Evolutionary conservation across 2,888 invertebrate genomes (phyloP).

Genomic region (Reticulitermes lucifugus): DNA sequence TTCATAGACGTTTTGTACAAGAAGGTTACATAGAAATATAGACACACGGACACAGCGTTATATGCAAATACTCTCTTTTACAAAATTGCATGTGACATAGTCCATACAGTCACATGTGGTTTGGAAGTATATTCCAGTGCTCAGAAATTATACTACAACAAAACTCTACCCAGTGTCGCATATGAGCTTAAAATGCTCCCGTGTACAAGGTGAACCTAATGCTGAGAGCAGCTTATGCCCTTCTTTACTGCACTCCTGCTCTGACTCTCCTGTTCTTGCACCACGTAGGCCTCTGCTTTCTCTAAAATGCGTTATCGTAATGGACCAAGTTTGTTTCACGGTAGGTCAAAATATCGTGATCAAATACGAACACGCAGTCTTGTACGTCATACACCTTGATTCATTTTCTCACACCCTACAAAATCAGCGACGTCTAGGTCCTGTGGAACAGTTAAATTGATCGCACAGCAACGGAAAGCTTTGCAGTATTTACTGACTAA

Average conservation of each 20-base stretch:
- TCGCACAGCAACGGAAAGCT: too few relatives aligned
- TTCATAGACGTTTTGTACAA: not conserved
- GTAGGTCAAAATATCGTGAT: not conserved
- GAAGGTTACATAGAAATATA: not conserved
- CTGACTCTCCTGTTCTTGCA: not conserved
- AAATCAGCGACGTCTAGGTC: too few relatives aligned
- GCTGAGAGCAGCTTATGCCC: not conserved
- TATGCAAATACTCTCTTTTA: too few relatives aligned
- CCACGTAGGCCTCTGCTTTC: not conserved
- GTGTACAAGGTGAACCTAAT: too few relatives aligned
- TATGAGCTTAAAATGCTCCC: too few relatives aligned
- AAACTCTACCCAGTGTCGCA: too few relatives aligned
- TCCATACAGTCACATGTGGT: too few relatives aligned
- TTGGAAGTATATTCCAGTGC: too few relatives aligned
- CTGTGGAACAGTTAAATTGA: too few relatives aligned
- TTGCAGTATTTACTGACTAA: too few relatives aligned
- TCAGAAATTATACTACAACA: too few relatives aligned
- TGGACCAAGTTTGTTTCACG: not conserved
- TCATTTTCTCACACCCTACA: not conserved
- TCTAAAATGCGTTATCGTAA: not conserved
- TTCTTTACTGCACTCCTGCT: not conserved
- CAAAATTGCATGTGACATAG: too few relatives aligned
- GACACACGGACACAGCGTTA: not conserved
- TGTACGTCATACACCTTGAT: not conserved
- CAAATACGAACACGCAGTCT: not conserved